Percentiles rank a stretch among this genome's conserved stretches.
Evolutionary conservation across 2,888 invertebrate species (phyloP).

Genomic region (Drosophila mayaguana): DNA sequence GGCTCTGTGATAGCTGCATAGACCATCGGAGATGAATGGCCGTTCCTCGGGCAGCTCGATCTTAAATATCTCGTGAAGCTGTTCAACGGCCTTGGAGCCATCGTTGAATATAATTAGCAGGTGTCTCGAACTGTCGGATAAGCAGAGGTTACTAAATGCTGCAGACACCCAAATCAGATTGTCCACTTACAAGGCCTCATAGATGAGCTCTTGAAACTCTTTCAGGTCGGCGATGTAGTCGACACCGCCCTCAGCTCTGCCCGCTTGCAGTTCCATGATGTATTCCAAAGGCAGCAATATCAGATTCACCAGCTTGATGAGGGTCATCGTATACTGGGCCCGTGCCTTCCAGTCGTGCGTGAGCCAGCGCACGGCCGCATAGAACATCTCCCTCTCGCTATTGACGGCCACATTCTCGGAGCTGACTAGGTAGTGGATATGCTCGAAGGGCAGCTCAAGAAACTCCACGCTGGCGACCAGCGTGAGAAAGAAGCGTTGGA

Average conservation of each 20-base stretch:
- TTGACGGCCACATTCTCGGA: constrained; percentile 46
- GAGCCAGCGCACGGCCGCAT: constrained; percentile 55
- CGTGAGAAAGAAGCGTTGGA: constrained; percentile 46
- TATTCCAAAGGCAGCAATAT: constrained; percentile 17
- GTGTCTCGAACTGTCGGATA: constrained; percentile 12
- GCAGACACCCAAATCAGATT: background rate
- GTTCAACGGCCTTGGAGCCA: background rate
- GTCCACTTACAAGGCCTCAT: constrained; percentile 10
- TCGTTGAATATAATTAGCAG: constrained; percentile 14
- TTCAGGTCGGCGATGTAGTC: constrained; percentile 11
- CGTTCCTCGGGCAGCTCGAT: constrained; percentile 10
- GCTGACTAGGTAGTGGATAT: constrained; percentile 26
- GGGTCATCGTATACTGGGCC: background rate
- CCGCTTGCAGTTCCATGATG: constrained; percentile 5
- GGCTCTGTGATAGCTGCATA: constrained; percentile 41
- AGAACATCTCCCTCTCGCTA: constrained; percentile 52
- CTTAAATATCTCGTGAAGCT: constrained; percentile 23
- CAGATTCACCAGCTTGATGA: constrained; percentile 33
- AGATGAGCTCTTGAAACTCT: constrained; percentile 9
- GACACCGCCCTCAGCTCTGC: background rate
- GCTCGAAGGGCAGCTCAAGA: constrained; percentile 14
- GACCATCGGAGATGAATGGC: constrained; percentile 40
- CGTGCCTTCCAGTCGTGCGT: constrained; percentile 44
- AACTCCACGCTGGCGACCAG: constrained; percentile 46
- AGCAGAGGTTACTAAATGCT: background rate